Conservation (phyloP, 2,888 invertebrate genomes). For the Branchinecta sandiegonensis region DNA sequence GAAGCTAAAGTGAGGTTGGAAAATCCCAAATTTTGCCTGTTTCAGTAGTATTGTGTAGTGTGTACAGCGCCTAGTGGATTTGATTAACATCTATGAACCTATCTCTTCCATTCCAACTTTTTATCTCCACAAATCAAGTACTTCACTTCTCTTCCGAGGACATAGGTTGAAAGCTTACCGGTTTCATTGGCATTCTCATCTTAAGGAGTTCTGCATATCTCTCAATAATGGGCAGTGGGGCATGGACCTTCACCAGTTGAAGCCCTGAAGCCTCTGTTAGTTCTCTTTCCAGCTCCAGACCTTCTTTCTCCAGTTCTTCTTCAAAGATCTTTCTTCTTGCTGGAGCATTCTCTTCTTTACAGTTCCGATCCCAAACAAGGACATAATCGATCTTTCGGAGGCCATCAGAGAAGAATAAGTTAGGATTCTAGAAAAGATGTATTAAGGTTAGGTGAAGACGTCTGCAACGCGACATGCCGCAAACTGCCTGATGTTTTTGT, state of each 20-base stretch:
- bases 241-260: slow-evolving; percentile 75
- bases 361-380: slow-evolving; percentile 53
- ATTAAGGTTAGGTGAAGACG: too few species aligned
- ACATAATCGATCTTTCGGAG: slow-evolving; percentile 59
- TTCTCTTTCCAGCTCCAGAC: slow-evolving; percentile 56
- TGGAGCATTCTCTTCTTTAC: slow-evolving; percentile 36
- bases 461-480: too few species aligned
- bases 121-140: background rate
- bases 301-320: slow-evolving; percentile 53
- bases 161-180: slow-evolving; percentile 39
- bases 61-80: background rate
- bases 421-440: slow-evolving; percentile 24
- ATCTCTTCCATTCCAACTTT: background rate
- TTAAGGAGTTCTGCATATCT: slow-evolving; percentile 84
- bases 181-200: slow-evolving; percentile 84
- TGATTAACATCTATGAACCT: background rate
- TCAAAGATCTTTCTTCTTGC: slow-evolving; percentile 50
- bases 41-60: too few species aligned
- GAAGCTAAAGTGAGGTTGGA: too few species aligned
- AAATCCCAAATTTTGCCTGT: too few species aligned
- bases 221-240: slow-evolving; percentile 62
- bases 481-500: too few species aligned
- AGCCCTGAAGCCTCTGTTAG: slow-evolving; percentile 49
- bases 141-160: background rate
- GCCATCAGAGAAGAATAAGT: slow-evolving; percentile 47